Evolutionary conservation across 2,797 vertebrate species (phyloP).

Genomic region (Lepus townsendii): DNA sequence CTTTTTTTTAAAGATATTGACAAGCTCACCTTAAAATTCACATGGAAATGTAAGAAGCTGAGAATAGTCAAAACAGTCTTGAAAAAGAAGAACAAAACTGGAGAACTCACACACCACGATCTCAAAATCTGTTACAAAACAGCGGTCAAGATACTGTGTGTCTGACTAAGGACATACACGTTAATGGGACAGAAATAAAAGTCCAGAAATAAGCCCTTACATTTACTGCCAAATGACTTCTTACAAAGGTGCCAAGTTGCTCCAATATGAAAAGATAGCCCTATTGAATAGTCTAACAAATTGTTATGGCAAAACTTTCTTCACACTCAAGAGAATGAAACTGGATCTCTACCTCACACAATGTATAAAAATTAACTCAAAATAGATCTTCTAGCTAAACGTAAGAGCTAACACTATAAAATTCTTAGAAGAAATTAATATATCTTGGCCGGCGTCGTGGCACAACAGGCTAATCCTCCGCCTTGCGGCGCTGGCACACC

Average conservation of each 20-base stretch:
- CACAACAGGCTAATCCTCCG: no score
- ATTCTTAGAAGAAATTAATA: slow-evolving; percentile 15
- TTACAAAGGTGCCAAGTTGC: background rate
- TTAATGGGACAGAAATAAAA: background rate
- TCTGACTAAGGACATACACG: background rate
- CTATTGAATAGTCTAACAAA: background rate
- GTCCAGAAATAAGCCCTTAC: background rate
- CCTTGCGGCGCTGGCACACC: no score
- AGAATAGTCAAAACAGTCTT: background rate
- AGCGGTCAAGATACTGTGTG: background rate
- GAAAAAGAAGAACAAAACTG: slow-evolving; percentile 14
- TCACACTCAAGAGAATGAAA: background rate
- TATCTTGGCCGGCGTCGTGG: background rate
- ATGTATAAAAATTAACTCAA: slow-evolving; percentile 27
- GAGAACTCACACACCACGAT: background rate
- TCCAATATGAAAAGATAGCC: background rate
- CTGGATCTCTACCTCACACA: background rate
- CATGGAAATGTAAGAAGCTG: background rate
- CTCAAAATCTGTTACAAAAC: slow-evolving; percentile 25
- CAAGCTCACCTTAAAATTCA: slow-evolving; percentile 12
- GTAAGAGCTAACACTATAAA: background rate
- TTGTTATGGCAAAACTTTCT: background rate
- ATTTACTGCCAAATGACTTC: background rate
- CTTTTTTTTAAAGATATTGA: background rate
- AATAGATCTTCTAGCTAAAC: background rate